phyloP scores from a whole-genome alignment of 1,140 invertebrate species.

The Leptestheria dahalacensis region DNA sequence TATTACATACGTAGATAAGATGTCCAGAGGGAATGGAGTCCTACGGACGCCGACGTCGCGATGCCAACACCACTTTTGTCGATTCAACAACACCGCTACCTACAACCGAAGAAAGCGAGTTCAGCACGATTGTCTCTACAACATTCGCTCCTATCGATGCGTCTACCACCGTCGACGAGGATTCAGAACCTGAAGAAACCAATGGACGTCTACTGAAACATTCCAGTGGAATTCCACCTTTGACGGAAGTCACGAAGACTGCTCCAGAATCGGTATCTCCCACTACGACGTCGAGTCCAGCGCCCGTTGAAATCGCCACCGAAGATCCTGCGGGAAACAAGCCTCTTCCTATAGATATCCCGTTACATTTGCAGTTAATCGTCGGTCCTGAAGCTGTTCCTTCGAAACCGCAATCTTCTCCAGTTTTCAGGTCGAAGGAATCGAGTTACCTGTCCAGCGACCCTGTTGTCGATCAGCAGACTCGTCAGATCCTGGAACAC shows the following conservation, averaged over 20 bases:
- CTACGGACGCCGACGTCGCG: conserved; percentile 24
- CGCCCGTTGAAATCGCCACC: not conserved
- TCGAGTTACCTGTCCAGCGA: not conserved
- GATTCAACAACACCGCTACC: not conserved
- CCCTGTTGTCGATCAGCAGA: not conserved
- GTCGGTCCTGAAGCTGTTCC: conserved; percentile 20
- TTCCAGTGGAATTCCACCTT: conserved; percentile 3
- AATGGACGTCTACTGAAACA: not conserved
- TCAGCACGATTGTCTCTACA: not conserved
- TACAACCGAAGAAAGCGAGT: not conserved
- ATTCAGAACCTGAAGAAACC: not conserved
- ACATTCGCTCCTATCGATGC: not conserved
- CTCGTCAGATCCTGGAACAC: not conserved
- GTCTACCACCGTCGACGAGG: not conserved
- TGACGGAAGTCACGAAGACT: no score
- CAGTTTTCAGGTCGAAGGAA: no score
- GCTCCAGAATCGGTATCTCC: no score
- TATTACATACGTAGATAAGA: conserved; percentile 20
- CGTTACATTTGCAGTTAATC: conserved; percentile 17
- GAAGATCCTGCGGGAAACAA: not conserved
- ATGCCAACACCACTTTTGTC: conserved; percentile 18
- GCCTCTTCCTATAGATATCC: not conserved
- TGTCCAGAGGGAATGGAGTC: conserved; percentile 26
- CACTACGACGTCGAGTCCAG: no score
- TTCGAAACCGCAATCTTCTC: not conserved